These are phyloP conservation scores for Perognathus longimembris DNA, from an alignment of 2,113 vertebrate genomes.

Conservation along the genomic window DNA sequence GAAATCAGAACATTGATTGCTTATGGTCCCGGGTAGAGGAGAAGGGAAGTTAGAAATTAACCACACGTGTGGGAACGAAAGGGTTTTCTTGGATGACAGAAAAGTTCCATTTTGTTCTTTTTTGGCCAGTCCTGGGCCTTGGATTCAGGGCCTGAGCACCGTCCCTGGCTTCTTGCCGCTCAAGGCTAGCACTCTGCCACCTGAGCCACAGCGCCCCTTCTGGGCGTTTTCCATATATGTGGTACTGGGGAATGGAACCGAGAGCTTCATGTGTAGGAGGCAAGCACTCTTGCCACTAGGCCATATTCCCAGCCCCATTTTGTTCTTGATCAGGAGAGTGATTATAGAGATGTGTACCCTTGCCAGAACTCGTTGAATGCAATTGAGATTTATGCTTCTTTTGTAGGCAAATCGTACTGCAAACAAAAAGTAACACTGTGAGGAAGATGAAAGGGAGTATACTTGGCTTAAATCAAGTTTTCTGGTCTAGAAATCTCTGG, in stretches of 20 bases:
- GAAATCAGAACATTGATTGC: not conserved
- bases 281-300: no score
- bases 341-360: not conserved
- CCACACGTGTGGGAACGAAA: not conserved
- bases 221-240: no score
- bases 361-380: not conserved
- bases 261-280: no score
- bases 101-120: not conserved
- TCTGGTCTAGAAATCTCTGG: not conserved
- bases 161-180: no score
- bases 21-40: not conserved
- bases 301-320: no score
- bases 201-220: no score
- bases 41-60: not conserved
- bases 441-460: not conserved
- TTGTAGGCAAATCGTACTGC: conserved; percentile 11
- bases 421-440: not conserved
- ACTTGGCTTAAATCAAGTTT: not conserved
- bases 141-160: no score
- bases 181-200: no score
- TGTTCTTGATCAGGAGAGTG: not conserved
- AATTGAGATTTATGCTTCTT: not conserved
- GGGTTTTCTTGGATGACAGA: not conserved
- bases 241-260: no score
- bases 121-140: no score